phyloP scores from a whole-genome alignment of 1,140 invertebrate genomes.

The Ridgeia piscesae region DNA sequence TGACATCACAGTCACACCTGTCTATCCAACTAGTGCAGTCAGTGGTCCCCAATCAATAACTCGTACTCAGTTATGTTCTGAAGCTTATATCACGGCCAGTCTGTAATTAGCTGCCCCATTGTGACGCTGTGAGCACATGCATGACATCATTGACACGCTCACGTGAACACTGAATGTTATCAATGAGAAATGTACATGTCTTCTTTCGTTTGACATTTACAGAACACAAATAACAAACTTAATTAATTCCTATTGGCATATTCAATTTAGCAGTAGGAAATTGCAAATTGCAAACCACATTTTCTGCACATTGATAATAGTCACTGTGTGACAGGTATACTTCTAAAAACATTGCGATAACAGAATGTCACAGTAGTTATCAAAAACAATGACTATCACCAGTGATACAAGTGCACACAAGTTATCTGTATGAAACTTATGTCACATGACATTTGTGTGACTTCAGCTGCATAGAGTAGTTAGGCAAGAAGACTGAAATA shows the following conservation, averaged over 20 bases:
- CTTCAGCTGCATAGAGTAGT: no score
- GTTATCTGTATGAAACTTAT: neutral
- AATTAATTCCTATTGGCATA: neutral
- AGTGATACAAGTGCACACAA: neutral
- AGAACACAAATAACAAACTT: neutral
- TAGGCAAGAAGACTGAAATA: no score
- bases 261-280: no score
- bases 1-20: neutral
- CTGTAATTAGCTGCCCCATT: neutral
- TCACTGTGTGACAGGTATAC: neutral
- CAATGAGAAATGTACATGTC: neutral
- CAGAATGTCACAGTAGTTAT: neutral
- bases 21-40: neutral
- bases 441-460: no score
- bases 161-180: neutral
- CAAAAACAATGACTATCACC: neutral
- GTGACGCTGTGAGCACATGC: neutral
- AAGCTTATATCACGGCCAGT: neutral
- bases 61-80: neutral
- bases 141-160: no score
- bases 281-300: neutral
- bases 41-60: neutral
- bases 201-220: neutral
- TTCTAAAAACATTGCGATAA: neutral
- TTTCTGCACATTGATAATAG: neutral